Conservation (phyloP, 2,888 invertebrate species). For the Epinotia bilunana region DNA sequence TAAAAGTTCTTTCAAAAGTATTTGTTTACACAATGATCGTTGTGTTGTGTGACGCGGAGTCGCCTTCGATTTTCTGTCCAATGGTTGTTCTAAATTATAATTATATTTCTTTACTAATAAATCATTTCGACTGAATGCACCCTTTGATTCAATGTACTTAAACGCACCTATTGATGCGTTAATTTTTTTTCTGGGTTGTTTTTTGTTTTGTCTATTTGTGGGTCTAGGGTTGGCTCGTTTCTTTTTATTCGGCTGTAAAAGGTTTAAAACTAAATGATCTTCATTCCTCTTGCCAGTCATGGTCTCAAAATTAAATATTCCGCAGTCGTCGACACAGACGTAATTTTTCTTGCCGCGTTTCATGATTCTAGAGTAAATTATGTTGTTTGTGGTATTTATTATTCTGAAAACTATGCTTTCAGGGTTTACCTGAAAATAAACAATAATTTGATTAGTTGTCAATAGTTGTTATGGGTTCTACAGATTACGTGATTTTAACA, state of each 20-base stretch:
- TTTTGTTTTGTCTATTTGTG: slow-evolving; percentile 1
- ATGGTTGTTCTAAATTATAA: slow-evolving; percentile 25
- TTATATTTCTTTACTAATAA: slow-evolving; percentile 23
- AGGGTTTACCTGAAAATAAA: slow-evolving; percentile 61
- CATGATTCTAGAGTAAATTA: slow-evolving; percentile 72
- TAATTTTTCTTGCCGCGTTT: slow-evolving; percentile 58
- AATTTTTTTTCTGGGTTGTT: not conserved
- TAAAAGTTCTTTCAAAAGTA: slow-evolving; percentile 20
- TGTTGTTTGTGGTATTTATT: slow-evolving; percentile 60
- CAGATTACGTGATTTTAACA: too few relatives aligned
- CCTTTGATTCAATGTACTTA: not conserved
- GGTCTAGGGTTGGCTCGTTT: slow-evolving; percentile 49
- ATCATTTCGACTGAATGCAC: slow-evolving; percentile 4
- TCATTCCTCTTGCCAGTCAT: slow-evolving; percentile 52
- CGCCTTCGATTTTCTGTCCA: not conserved
- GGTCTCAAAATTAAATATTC: slow-evolving; percentile 53
- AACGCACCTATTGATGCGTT: not conserved
- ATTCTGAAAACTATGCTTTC: slow-evolving; percentile 61
- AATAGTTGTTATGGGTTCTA: too few relatives aligned
- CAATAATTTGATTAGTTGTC: not conserved
- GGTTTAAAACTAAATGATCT: slow-evolving; percentile 52
- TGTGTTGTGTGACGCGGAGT: not conserved
- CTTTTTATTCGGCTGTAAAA: slow-evolving; percentile 49
- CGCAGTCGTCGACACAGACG: slow-evolving; percentile 63
- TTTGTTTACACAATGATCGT: slow-evolving; percentile 26